These are phyloP conservation scores for Alfaro cultratus DNA, from an alignment of 2,797 vertebrate species.

Conservation along the genomic window DNA sequence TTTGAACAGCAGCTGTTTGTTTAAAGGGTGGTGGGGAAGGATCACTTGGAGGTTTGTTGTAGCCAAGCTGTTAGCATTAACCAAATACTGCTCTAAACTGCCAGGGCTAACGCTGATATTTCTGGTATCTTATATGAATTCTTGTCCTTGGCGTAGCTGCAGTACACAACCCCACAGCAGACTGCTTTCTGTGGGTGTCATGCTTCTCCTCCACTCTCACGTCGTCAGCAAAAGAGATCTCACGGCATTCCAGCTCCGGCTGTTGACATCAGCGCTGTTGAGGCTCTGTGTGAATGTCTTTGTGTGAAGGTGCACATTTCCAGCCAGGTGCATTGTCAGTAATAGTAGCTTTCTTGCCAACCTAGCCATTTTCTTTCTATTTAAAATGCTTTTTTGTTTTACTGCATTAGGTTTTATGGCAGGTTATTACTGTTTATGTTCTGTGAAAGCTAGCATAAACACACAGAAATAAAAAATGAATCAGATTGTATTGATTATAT, in stretches of 20 bases:
- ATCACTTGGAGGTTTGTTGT: not conserved
- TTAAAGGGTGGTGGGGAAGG: constrained; percentile 4
- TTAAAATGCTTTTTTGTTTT: not conserved
- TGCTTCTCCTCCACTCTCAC: constrained; percentile 21
- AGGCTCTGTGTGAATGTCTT: constrained; percentile 19
- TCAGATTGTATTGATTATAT: not conserved
- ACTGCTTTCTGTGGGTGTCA: constrained; percentile 28
- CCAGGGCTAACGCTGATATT: constrained; percentile 1
- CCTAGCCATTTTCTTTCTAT: not conserved
- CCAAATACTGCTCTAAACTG: constrained; percentile 2
- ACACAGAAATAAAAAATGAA: not conserved
- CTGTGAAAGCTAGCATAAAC: not conserved
- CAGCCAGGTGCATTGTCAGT: constrained; percentile 29
- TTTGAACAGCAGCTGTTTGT: constrained; percentile 24
- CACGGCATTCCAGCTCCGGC: constrained; percentile 19
- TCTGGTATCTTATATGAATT: not conserved
- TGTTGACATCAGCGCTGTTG: constrained; percentile 34
- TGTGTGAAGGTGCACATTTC: constrained; percentile 28
- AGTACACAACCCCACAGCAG: constrained; percentile 10
- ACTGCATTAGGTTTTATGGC: not conserved
- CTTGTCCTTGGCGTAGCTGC: not conserved
- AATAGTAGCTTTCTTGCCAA: constrained; percentile 24
- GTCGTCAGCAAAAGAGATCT: constrained; percentile 46
- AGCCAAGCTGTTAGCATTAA: not conserved
- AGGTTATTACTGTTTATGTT: not conserved